Base-by-base conservation (phyloP, 23 tunicate genomes). In the Phallusia fumigata region DNA sequence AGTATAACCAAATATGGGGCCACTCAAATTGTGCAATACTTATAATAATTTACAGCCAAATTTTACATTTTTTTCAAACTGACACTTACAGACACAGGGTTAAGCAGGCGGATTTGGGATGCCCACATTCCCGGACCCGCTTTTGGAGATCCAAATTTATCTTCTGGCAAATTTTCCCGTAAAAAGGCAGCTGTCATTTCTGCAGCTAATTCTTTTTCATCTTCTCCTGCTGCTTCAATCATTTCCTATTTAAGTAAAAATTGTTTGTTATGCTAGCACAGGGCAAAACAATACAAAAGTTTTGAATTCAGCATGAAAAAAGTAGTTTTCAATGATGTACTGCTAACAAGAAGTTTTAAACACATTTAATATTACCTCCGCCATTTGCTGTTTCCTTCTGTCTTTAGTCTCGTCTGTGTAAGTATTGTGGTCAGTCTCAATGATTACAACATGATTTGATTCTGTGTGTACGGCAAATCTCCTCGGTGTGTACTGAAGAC, bases 41-140 rank as follows among this genome's bases (percentile, higher is more conserved):
- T n/a, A n/a, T n/a, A n/a, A n/a, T n/a, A n/a, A n/a, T n/a, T n/a
- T n/a, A n/a, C n/a, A n/a, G n/a, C n/a, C n/a, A n/a, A n/a, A n/a
- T n/a, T n/a, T n/a, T n/a, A n/a, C n/a, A n/a, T n/a, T n/a, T n/a
- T n/a, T n/a, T n/a, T n/a, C n/a, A 40, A 40, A 12, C 32, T 44
- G 47, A 30, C 28, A 77, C 87, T 73, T 36, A 90, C 99, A 22
- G 92, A 91, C 40, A 52, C 53, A 2, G 99, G 99, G 52, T 91
- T 79, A 34, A 96, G 73, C 64, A 96, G 32, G 24, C 88, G 81
- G 30, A 96, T 85, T 28, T 82, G 85, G 28, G 96, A 90, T 5
- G 99, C 86, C 99, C 99, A 96, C 99, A 96, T 96, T 58, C 96
- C 99, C 30, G 87, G 88, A 5, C 99, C 99, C 40, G 99, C 99